Base-by-base conservation (phyloP, 2,113 vertebrate species). In the Orcinus orca region DNA sequence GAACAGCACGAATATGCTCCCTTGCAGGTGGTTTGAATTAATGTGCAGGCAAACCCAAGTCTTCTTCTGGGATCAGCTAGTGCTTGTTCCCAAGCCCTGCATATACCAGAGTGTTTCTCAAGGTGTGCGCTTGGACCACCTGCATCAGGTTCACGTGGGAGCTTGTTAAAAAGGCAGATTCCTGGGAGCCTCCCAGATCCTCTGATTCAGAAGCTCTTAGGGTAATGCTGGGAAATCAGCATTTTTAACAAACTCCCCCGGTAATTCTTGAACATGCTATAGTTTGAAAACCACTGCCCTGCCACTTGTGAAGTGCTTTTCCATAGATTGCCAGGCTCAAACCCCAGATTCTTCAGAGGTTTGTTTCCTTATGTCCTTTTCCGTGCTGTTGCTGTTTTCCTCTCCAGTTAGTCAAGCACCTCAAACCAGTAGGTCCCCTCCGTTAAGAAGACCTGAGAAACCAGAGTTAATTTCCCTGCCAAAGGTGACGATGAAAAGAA, bases 1-100 rank as follows among this genome's bases (percentile, higher is more conserved):
- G 86, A 73, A 80, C n/a, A 70, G 76, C 94, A 23, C 21, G 60
- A 94, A 88, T 67, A 90, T 44, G 38, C 88, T 87, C 87, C 50
- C 83, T 77, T 50, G 13, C 96, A 93, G 70, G 68, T 60, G 77
- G 89, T 88, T 87, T 79, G 74, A 87, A 97, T 97, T 92, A 88
- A 65, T 23, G 6, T 38, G 36, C 91, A 87, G 86, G 93, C 85
- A 88, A 70, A 88, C 77, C 60, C 23, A 31, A 31, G 18, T 41
- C 81, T 94, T 92, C 90, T 90, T 73, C 88, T 38, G 88, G 70
- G 90, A 67, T 84, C 63, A 67, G 58, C 79, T 10, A 47, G 84
- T n/a, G 70, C 65, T 88, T 2, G 1, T 55, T 38, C 36, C 38
- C 71, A 76, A 58, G 41, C 36, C 47, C 21, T 0, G 1, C 8